Percentiles rank a stretch among this genome's conserved stretches.
These are phyloP conservation scores for Fragum fragum DNA, from an alignment of 2,888 invertebrate species.

Conservation along the genomic window DNA sequence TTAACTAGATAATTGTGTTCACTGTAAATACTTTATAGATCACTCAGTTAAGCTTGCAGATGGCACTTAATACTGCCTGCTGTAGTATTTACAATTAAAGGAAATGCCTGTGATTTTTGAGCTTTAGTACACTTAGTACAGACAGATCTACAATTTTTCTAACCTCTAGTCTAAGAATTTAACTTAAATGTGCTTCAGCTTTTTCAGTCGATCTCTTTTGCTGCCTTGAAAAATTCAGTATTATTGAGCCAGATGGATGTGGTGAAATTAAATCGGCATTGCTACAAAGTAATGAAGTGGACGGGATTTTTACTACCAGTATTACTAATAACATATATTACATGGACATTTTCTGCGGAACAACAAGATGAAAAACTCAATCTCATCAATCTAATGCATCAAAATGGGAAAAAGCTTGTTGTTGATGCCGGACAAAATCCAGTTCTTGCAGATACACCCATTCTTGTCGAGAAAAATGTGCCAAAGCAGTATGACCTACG, in stretches of 20 bases:
- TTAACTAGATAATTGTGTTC: too few species aligned
- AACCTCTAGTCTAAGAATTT: too few species aligned
- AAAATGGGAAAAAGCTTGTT: constrained; percentile 1
- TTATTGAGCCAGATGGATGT: background rate
- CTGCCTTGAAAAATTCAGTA: background rate
- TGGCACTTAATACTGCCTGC: too few species aligned
- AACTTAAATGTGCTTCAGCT: too few species aligned
- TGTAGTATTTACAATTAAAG: too few species aligned
- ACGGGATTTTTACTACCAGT: background rate
- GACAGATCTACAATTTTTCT: too few species aligned
- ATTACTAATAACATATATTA: background rate
- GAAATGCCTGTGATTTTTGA: too few species aligned
- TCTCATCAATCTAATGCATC: background rate
- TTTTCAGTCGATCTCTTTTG: too few species aligned
- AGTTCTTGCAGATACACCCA: background rate
- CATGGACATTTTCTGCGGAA: background rate
- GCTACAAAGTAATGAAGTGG: background rate
- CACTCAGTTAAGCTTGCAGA: too few species aligned
- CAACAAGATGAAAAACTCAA: background rate
- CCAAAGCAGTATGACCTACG: constrained; percentile 55
- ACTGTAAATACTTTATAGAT: too few species aligned
- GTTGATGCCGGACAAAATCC: background rate
- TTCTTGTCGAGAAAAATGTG: background rate
- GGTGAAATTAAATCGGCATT: background rate
- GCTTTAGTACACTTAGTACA: too few species aligned